A percentile compares a stretch with the other conserved stretches of the same genome.
Conservation (phyloP, 2,797 vertebrate genomes). For the Anas bernieri region DNA sequence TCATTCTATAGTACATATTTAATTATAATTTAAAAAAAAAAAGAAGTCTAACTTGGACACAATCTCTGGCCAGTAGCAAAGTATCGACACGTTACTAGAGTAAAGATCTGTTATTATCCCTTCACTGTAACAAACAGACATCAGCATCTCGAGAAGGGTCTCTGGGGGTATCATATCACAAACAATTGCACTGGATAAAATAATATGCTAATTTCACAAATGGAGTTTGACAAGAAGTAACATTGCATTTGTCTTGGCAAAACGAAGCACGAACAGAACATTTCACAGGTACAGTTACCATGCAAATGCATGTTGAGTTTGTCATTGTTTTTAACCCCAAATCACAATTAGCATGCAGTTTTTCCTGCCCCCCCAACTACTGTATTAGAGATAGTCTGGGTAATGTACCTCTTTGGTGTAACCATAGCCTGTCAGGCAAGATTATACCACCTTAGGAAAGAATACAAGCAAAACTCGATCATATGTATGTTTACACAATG, state of each 20-base stretch:
- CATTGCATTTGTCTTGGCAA: constrained; percentile 69
- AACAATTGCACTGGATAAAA: constrained; percentile 54
- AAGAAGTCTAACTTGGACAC: constrained; percentile 69
- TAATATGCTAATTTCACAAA: constrained; percentile 66
- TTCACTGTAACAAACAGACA: constrained; percentile 64
- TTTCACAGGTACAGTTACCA: constrained; percentile 74
- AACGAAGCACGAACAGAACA: constrained; percentile 67
- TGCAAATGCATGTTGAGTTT: constrained; percentile 79
- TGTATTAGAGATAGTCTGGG: constrained; percentile 71
- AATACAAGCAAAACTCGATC: constrained; percentile 65
- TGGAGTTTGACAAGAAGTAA: constrained; percentile 67
- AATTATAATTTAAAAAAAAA: constrained; percentile 71
- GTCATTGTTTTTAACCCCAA: constrained; percentile 63
- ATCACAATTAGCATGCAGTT: constrained; percentile 79
- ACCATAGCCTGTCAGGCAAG: constrained; percentile 73
- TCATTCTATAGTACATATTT: constrained; percentile 74
- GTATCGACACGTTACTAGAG: constrained; percentile 73
- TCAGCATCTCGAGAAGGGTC: constrained; percentile 54
- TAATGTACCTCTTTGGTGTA: constrained; percentile 76
- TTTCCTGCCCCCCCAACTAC: constrained; percentile 60
- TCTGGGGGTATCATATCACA: constrained; percentile 34
- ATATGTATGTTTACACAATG: constrained; percentile 70
- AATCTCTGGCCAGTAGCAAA: constrained; percentile 76
- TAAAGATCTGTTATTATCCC: constrained; percentile 63
- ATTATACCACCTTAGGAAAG: constrained; percentile 71